These are phyloP conservation scores for Cheilosia vernalis DNA, from an alignment of 2,888 invertebrate genomes.

Conservation along the genomic window DNA sequence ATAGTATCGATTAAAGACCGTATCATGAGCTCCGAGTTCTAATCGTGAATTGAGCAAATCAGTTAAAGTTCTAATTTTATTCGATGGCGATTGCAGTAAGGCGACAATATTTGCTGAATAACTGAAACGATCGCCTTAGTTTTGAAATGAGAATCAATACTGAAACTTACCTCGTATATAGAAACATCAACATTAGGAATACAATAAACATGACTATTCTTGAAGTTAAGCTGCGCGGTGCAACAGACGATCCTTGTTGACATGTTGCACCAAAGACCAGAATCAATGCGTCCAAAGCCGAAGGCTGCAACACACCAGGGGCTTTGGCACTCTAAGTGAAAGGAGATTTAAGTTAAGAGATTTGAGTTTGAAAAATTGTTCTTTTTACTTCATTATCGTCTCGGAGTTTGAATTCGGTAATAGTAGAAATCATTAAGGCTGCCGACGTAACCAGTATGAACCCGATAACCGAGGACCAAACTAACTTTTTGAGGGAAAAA, in stretches of 20 bases:
- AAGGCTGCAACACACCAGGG: constrained; percentile 82
- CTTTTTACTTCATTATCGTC: constrained; percentile 10
- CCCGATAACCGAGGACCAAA: constrained; percentile 76
- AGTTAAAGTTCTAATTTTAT: constrained; percentile 86
- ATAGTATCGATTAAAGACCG: constrained; percentile 88
- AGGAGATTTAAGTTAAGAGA: not conserved
- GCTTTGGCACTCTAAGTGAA: constrained; percentile 30
- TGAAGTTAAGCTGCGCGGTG: constrained; percentile 79
- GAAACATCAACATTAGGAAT: constrained; percentile 87
- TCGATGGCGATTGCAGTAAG: constrained; percentile 88
- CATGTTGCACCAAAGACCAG: constrained; percentile 86
- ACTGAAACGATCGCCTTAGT: constrained; percentile 80
- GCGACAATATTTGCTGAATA: constrained; percentile 91
- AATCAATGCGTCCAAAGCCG: constrained; percentile 84
- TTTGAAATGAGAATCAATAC: not conserved
- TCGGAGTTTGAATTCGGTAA: constrained; percentile 83
- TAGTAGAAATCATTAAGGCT: constrained; percentile 82
- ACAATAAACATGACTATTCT: constrained; percentile 87
- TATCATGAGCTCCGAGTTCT: constrained; percentile 88
- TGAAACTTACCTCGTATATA: constrained; percentile 85
- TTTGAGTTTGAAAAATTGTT: not conserved
- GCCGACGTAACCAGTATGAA: constrained; percentile 74
- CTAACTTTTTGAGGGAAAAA: constrained; percentile 54
- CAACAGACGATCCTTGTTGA: constrained; percentile 85
- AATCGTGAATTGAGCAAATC: constrained; percentile 88